Evolutionary conservation across 2,113 vertebrate genomes (phyloP).

Genomic region (Penelope pileata): DNA sequence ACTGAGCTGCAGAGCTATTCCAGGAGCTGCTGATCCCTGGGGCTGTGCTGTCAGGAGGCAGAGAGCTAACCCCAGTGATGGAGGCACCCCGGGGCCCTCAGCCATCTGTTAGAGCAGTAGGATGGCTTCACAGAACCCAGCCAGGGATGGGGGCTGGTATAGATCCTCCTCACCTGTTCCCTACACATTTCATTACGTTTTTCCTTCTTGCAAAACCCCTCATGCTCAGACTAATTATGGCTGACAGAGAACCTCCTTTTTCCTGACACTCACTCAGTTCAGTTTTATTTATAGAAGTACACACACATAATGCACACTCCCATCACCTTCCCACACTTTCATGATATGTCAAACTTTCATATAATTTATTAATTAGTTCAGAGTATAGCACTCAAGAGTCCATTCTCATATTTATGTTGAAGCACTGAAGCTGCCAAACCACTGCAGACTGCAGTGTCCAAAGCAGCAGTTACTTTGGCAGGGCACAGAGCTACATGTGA

Average conservation of each 20-base stretch:
- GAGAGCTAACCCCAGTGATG: background rate
- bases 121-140: background rate
- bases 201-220: background rate
- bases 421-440: background rate
- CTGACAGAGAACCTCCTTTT: background rate
- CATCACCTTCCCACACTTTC: background rate
- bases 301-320: background rate
- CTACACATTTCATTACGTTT: background rate
- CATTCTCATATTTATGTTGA: background rate
- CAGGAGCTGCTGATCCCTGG: background rate
- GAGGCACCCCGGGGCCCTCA: background rate
- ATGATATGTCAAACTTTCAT: background rate
- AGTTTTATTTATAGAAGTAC: accelerated
- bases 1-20: background rate
- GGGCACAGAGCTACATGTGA: accelerated
- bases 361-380: background rate
- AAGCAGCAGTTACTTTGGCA: background rate
- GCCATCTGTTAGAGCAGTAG: background rate
- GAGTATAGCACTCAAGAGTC: background rate
- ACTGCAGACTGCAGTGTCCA: background rate
- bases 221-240: background rate
- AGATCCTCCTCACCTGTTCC: background rate
- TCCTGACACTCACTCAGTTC: background rate
- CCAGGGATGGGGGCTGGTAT: accelerated
- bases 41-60: background rate